Evolutionary conservation across 2,113 vertebrate species (phyloP).

Genomic region (Balaeniceps rex): DNA sequence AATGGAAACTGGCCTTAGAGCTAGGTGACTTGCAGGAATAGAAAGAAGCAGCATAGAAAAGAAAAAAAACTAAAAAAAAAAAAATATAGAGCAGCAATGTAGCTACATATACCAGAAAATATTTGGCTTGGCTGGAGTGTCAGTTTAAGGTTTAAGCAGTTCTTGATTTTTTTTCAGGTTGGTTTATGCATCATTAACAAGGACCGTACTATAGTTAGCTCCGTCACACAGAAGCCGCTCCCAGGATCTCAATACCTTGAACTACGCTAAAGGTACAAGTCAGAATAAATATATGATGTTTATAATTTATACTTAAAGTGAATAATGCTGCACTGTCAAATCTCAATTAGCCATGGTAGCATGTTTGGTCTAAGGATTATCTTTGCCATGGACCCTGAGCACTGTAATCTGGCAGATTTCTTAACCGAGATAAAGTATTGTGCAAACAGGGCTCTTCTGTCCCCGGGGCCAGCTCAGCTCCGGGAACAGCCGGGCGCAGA

Average conservation of each 20-base stretch:
- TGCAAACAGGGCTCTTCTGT: not conserved
- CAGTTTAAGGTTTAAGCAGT: slow-evolving; percentile 32
- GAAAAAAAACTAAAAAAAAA: too few relatives aligned
- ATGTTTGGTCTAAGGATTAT: not conserved
- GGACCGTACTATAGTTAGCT: not conserved
- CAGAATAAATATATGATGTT: not conserved
- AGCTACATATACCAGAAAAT: not conserved
- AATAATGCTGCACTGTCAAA: slow-evolving; percentile 9
- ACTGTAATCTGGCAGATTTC: not conserved
- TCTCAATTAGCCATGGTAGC: not conserved
- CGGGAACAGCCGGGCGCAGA: not conserved
- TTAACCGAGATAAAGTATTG: not conserved
- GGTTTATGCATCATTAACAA: slow-evolving; percentile 53
- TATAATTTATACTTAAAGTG: not conserved
- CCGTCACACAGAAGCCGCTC: slow-evolving; percentile 47
- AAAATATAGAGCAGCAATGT: too few relatives aligned
- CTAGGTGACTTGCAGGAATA: not conserved
- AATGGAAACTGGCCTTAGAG: not conserved
- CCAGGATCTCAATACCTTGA: not conserved
- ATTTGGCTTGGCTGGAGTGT: slow-evolving; percentile 36
- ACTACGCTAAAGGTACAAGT: not conserved
- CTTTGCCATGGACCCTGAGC: not conserved
- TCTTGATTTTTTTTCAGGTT: slow-evolving; percentile 33
- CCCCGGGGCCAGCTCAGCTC: fast-evolving
- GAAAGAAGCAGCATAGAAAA: not conserved